Base-by-base conservation (phyloP, 2,113 vertebrate species). In the Hymenochirus boettgeri region DNA sequence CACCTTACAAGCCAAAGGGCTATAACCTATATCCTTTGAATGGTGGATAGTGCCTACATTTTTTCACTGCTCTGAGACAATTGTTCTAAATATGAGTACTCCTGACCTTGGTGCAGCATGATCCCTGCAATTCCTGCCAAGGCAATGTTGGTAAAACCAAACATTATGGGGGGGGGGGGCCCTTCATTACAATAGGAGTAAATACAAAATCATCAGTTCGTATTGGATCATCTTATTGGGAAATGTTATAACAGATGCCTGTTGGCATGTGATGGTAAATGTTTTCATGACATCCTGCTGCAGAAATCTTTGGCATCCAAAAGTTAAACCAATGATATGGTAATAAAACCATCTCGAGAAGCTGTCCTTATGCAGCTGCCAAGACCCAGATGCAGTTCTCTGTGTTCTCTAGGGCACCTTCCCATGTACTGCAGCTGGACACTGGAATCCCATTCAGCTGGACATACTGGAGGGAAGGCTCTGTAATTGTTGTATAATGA, bases 401-500 rank as follows among this genome's bases (percentile, higher is more conserved):
- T n/a, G 19, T 35, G 22, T 22, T 17, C 50, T 13, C 23, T 33
- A 23, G 42, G 18, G 27, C 53, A 65, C 25, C n/a, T 46, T 29
- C 26, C 18, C 47, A 60, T 52, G 26, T 13, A 22, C 5, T 42
- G 35, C 65, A 69, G 65, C 65, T 69, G 56, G 47, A 53, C 47
- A 42, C 65, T 53, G 64, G 24, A 52, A 67, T 52, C 31, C 47
- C 50, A 37, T 69, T 52, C 33, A 59, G 64, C 23, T 13, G 23
- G 46, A 27, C 31, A 53, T 53, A 5, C 23, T 50, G 7, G n/a
- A 21, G 46, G 19, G 46, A 27, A 46, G 27, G 22, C 26, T 31
- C 33, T 59, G 46, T 52, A 66, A 58, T 51, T 66, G 53, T 65
- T 65, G 48, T 69, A 25, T 60, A 67, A 59, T 69, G 24, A 46